Percentiles rank a stretch among this genome's conserved stretches.
phyloP scores from a whole-genome alignment of 1,140 invertebrate species.

The Scaptodrosophila lebanonensis region DNA sequence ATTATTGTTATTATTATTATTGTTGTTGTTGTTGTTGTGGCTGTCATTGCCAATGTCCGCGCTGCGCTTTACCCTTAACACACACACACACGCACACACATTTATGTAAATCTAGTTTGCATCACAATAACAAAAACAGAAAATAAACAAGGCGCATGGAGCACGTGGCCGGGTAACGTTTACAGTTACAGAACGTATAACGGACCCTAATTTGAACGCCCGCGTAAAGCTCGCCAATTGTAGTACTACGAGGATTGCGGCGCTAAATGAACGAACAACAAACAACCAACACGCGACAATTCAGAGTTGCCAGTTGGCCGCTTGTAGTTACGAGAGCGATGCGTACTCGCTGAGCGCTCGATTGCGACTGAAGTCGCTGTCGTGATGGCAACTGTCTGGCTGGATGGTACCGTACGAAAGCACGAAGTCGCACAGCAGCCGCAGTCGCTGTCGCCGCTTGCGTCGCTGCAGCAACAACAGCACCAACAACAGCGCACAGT shows the following conservation, averaged over 20 bases:
- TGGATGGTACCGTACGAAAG: slow-evolving; percentile 38
- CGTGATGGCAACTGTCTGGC: no score
- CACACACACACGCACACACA: slow-evolving; percentile 20
- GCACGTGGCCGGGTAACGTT: no score
- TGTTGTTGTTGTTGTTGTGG: no score
- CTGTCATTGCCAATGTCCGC: background rate
- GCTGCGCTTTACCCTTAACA: no score
- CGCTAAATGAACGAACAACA: no score
- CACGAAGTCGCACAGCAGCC: no score
- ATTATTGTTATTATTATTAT: no score
- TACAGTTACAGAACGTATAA: no score
- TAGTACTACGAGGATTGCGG: no score
- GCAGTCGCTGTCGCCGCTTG: slow-evolving; percentile 30
- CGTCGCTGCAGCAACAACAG: background rate
- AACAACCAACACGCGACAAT: slow-evolving; percentile 23
- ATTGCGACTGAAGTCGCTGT: slow-evolving; percentile 64
- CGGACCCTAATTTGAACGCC: no score
- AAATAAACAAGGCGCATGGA: slow-evolving; percentile 23
- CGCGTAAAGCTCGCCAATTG: no score
- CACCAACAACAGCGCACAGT: slow-evolving; percentile 9
- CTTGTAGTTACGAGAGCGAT: slow-evolving; percentile 50
- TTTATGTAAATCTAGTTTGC: background rate
- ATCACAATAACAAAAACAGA: slow-evolving; percentile 18
- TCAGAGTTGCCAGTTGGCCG: slow-evolving; percentile 8
- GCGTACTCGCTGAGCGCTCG: slow-evolving; percentile 63